A percentile compares a stretch with the other conserved stretches of the same genome.
phyloP scores from a whole-genome alignment of 2,113 vertebrate species.

The Thunnus thynnus region DNA sequence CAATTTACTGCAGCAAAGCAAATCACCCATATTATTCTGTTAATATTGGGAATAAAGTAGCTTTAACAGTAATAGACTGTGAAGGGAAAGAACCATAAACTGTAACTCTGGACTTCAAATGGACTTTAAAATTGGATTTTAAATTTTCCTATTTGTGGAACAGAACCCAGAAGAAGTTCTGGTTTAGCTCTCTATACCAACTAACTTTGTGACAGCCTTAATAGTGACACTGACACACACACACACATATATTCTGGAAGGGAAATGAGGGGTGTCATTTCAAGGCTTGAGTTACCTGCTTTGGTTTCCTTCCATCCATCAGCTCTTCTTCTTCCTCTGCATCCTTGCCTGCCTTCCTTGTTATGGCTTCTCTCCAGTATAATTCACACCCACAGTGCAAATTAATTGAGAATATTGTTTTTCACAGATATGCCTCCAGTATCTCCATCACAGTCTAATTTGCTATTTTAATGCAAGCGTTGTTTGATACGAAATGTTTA shows the following conservation, averaged over 20 bases:
- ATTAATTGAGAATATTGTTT: neutral
- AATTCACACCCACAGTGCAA: slow-evolving; percentile 10
- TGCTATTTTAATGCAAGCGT: slow-evolving; percentile 3
- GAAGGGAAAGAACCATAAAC: no score
- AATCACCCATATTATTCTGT: neutral
- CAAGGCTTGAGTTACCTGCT: neutral
- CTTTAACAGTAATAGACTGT: neutral
- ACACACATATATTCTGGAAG: slow-evolving; percentile 3
- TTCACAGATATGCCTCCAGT: slow-evolving; percentile 12
- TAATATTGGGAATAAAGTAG: neutral
- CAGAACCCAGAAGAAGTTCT: no score
- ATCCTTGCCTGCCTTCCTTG: neutral
- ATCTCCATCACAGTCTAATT: slow-evolving; percentile 13
- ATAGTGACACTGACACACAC: neutral
- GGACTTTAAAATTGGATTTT: no score
- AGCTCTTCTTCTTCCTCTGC: neutral
- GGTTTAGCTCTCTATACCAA: no score
- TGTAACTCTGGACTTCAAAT: no score
- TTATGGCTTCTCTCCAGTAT: neutral
- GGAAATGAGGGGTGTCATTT: slow-evolving; percentile 10
- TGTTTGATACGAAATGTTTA: neutral
- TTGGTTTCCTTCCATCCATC: slow-evolving; percentile 28
- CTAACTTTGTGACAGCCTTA: neutral
- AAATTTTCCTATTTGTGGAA: no score
- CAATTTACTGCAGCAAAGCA: neutral